phyloP scores from a whole-genome alignment of 2,113 vertebrate genomes.

The Limanda limanda region DNA sequence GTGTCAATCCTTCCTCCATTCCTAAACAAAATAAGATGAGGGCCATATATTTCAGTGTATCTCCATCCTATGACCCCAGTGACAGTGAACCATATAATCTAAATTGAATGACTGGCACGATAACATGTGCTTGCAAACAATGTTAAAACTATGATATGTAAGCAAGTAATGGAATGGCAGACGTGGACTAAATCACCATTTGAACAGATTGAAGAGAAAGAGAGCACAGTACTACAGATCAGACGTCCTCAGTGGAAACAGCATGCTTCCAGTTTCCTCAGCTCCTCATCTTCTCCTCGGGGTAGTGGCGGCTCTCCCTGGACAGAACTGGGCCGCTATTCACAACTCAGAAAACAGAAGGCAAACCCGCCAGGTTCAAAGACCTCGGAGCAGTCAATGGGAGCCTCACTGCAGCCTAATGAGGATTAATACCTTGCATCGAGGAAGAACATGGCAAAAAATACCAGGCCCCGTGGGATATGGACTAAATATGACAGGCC shows the following conservation, averaged over 20 bases:
- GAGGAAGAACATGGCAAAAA: slow-evolving; percentile 72
- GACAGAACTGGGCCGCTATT: slow-evolving; percentile 72
- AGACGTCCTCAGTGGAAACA: slow-evolving; percentile 15
- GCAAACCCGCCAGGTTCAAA: slow-evolving; percentile 64
- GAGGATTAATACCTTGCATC: slow-evolving; percentile 80
- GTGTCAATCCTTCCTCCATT: neutral
- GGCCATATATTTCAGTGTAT: no score
- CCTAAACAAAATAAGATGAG: no score
- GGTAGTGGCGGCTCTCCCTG: slow-evolving; percentile 29
- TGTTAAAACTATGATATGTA: neutral
- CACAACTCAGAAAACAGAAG: slow-evolving; percentile 49
- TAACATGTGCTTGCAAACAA: neutral
- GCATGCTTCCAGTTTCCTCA: slow-evolving; percentile 18
- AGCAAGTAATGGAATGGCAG: neutral
- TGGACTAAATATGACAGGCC: slow-evolving; percentile 75
- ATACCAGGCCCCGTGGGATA: slow-evolving; percentile 71
- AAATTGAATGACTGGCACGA: neutral
- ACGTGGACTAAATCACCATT: neutral
- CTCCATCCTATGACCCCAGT: no score
- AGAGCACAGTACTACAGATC: neutral
- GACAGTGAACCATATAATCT: neutral
- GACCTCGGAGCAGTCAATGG: slow-evolving; percentile 76
- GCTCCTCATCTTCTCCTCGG: slow-evolving; percentile 34
- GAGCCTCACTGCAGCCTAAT: slow-evolving; percentile 76
- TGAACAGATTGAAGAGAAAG: slow-evolving; percentile 4